Conservation (phyloP, 92 coral and sea anemone species). For the Palythoa heliodiscus region DNA sequence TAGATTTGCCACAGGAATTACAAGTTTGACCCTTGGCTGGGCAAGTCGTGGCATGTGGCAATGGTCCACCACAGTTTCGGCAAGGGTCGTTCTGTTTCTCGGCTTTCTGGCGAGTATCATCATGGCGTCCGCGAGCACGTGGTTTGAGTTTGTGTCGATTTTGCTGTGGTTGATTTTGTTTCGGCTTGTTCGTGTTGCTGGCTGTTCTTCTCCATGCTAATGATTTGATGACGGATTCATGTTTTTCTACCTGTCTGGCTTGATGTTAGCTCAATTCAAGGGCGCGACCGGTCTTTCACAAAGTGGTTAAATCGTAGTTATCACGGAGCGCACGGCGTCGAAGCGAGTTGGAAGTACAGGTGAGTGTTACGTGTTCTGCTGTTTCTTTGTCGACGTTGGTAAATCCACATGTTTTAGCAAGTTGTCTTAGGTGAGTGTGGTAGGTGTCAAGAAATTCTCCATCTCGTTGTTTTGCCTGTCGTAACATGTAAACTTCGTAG, state of each 20-base stretch:
- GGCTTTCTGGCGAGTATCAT: neutral
- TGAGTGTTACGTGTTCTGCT: constrained; percentile 28
- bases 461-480: constrained; percentile 22
- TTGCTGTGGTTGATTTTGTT: constrained; percentile 22
- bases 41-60: constrained; percentile 31
- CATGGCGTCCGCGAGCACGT: constrained; percentile 28
- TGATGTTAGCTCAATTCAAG: constrained; percentile 54
- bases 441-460: constrained; percentile 26
- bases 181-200: neutral
- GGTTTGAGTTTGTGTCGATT: too few species aligned
- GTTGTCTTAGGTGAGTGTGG: neutral
- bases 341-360: constrained; percentile 42
- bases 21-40: too few species aligned
- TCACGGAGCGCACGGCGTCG: constrained; percentile 60
- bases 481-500: constrained; percentile 44
- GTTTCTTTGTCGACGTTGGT: constrained; percentile 39
- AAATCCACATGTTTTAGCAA: constrained; percentile 41
- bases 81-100: neutral
- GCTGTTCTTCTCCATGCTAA: neutral
- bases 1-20: too few species aligned
- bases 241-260: constrained; percentile 47
- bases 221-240: constrained; percentile 19
- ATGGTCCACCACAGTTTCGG: constrained; percentile 24
- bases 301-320: constrained; percentile 33
- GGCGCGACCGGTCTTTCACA: constrained; percentile 52